Conservation (phyloP, 1,140 invertebrate species). For the Calosoma granatense region DNA sequence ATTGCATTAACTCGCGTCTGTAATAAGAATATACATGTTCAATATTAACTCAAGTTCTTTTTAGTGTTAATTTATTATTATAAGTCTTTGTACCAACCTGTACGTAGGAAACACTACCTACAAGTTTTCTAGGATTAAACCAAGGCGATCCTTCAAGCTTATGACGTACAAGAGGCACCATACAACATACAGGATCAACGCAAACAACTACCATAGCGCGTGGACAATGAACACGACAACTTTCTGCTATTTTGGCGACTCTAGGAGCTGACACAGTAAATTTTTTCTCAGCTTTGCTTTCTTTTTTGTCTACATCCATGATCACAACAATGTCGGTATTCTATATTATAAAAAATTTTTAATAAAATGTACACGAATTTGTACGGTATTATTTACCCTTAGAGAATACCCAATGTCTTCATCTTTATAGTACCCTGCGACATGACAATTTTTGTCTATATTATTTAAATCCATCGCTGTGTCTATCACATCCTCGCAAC, state of each 20-base stretch:
- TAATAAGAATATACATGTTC: neutral
- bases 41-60: neutral
- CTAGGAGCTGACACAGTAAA: neutral
- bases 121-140: neutral
- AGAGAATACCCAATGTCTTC: neutral
- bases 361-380: neutral
- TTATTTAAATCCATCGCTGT: neutral
- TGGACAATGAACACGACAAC: neutral
- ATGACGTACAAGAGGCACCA: neutral
- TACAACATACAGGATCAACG: neutral
- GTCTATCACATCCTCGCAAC: neutral
- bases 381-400: neutral
- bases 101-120: neutral
- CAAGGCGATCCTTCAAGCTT: neutral
- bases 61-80: too few relatives aligned
- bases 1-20: neutral
- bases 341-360: neutral
- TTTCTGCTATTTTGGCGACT: neutral
- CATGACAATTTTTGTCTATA: neutral
- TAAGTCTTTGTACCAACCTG: too few relatives aligned
- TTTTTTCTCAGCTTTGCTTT: neutral
- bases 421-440: neutral
- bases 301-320: neutral
- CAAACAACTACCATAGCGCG: neutral
- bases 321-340: neutral